Conservation (phyloP, 2,113 vertebrate genomes). For the Bubo scandiacus region DNA sequence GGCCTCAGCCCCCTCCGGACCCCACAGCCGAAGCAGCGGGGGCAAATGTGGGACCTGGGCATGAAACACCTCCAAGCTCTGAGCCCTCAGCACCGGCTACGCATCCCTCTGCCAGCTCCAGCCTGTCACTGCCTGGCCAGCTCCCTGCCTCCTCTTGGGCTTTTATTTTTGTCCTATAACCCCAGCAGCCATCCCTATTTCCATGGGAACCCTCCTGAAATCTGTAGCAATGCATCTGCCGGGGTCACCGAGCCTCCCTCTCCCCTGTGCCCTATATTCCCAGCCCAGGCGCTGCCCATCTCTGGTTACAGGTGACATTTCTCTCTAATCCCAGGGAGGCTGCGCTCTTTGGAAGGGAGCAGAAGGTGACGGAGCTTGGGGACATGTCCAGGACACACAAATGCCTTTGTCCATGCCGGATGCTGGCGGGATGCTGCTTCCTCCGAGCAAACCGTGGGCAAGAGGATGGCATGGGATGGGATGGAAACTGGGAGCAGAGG, state of each 20-base stretch:
- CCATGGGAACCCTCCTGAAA: slow-evolving; percentile 17
- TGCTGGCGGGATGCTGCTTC: neutral
- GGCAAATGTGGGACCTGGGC: neutral
- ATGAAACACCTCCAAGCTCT: neutral
- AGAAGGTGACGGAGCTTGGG: neutral
- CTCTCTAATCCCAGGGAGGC: neutral
- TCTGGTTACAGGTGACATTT: slow-evolving; percentile 57
- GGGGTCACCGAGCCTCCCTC: neutral
- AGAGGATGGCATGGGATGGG: neutral
- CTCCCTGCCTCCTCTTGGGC: neutral
- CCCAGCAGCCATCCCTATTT: neutral
- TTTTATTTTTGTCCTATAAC: neutral
- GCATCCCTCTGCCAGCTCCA: neutral
- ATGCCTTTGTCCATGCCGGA: neutral
- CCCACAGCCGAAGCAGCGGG: rapidly evolving
- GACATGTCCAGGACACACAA: neutral
- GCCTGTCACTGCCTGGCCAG: rapidly evolving
- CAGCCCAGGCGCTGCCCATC: neutral
- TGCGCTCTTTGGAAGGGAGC: neutral
- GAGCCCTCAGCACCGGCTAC: rapidly evolving
- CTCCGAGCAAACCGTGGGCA: rapidly evolving
- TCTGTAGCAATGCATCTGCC: rapidly evolving
- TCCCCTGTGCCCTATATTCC: neutral
- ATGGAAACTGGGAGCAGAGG: neutral
- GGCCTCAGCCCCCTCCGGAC: neutral